phyloP scores from a whole-genome alignment of 2,113 vertebrate genomes.

The Agapornis roseicollis region DNA sequence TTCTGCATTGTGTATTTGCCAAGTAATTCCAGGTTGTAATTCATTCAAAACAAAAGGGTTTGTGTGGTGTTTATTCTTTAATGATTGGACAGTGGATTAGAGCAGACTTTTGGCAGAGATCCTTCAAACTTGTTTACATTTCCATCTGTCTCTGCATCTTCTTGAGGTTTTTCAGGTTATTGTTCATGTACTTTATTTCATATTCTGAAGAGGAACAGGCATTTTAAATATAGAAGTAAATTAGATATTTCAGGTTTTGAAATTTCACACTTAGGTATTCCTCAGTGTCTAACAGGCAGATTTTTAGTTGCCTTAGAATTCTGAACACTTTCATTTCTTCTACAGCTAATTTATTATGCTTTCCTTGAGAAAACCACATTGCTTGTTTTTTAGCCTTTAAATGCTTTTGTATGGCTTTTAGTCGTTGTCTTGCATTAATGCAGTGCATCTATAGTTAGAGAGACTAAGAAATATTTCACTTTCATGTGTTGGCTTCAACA shows the following conservation, averaged over 20 bases:
- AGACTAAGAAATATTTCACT: constrained; percentile 59
- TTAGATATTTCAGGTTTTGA: constrained; percentile 39
- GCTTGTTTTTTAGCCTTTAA: constrained; percentile 70
- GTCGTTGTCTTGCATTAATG: constrained; percentile 71
- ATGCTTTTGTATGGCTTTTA: constrained; percentile 60
- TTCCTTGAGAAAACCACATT: constrained; percentile 69
- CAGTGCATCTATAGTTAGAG: constrained; percentile 34
- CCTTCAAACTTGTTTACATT: constrained; percentile 66
- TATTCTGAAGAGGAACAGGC: not conserved
- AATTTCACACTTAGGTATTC: constrained; percentile 61
- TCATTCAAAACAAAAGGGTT: constrained; percentile 56
- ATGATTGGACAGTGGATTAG: constrained; percentile 59
- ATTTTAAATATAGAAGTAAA: constrained; percentile 39
- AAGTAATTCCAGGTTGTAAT: constrained; percentile 63
- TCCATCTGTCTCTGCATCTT: constrained; percentile 65
- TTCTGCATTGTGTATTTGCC: constrained; percentile 47
- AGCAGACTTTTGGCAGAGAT: constrained; percentile 62
- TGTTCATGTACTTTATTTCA: not conserved
- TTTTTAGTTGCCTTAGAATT: constrained; percentile 65
- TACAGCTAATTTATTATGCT: constrained; percentile 71
- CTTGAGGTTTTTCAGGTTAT: constrained; percentile 42
- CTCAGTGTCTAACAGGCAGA: constrained; percentile 53
- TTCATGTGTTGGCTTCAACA: constrained; percentile 47
- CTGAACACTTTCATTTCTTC: constrained; percentile 71
- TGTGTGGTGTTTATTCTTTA: constrained; percentile 58